These are phyloP conservation scores for Diploscapter pachys DNA, from an alignment of 1,140 invertebrate species.

Conservation along the genomic window DNA sequence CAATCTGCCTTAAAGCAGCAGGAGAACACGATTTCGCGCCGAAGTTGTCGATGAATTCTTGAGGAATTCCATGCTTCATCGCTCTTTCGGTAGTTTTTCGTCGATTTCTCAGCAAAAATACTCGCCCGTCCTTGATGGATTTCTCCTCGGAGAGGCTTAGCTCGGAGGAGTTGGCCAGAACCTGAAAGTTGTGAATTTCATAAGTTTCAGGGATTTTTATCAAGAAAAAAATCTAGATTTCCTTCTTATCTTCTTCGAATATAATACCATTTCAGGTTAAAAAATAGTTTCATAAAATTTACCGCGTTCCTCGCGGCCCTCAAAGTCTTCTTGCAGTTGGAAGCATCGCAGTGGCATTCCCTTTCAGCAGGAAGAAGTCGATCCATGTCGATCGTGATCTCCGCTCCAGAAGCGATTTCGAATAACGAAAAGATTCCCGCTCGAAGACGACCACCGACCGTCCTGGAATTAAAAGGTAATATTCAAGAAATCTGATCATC, in stretches of 20 bases:
- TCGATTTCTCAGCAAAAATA: conserved; percentile 15
- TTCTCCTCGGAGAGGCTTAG: conserved; percentile 4
- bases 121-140: not conserved
- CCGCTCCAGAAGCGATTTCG: conserved; percentile 12
- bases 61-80: not conserved
- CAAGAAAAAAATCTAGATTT: too few relatives aligned
- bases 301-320: conserved; percentile 9
- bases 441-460: conserved; percentile 8
- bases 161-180: not conserved
- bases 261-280: not conserved
- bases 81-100: conserved; percentile 11
- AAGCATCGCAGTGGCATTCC: conserved; percentile 1
- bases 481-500: too few relatives aligned
- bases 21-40: too few relatives aligned
- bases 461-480: not conserved
- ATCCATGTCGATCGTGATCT: conserved; percentile 9
- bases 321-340: conserved; percentile 1
- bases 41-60: too few relatives aligned
- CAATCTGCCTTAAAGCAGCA: too few relatives aligned
- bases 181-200: not conserved
- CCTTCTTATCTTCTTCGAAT: too few relatives aligned
- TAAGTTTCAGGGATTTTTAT: too few relatives aligned
- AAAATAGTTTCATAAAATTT: not conserved
- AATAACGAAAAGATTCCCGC: conserved; percentile 9
- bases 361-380: conserved; percentile 1